phyloP scores from a whole-genome alignment of 1,140 invertebrate species.

The Cheumatopsyche charites region DNA sequence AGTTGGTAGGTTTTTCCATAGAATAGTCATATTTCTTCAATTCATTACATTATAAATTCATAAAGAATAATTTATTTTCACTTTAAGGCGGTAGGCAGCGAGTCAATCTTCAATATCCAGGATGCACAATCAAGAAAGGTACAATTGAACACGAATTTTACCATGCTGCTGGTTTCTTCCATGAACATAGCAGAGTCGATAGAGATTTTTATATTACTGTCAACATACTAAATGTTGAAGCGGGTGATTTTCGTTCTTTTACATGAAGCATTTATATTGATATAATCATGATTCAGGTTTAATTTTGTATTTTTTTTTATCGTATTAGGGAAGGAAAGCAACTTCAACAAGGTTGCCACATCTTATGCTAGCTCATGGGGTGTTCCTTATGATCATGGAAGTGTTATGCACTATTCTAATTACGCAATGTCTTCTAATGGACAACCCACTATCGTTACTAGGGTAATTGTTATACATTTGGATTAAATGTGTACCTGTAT shows the following conservation, averaged over 20 bases:
- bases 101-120: conserved; percentile 74
- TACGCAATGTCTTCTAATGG: conserved; percentile 78
- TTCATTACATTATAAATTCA: too few species aligned
- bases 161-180: conserved; percentile 84
- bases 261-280: too few species aligned
- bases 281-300: too few species aligned
- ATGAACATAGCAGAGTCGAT: conserved; percentile 84
- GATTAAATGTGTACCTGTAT: too few species aligned
- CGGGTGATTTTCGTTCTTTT: conserved; percentile 59
- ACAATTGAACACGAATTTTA: conserved; percentile 85
- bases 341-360: conserved; percentile 71
- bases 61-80: too few species aligned
- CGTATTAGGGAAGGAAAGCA: conserved; percentile 66
- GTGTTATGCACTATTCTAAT: conserved; percentile 84
- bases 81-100: conserved; percentile 67
- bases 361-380: conserved; percentile 66
- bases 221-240: conserved; percentile 74
- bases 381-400: conserved; percentile 77
- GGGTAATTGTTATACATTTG: too few species aligned
- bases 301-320: too few species aligned
- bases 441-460: conserved; percentile 71
- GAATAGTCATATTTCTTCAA: too few species aligned
- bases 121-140: conserved; percentile 75
- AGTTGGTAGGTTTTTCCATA: conserved; percentile 67
- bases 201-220: conserved; percentile 77